Base-by-base conservation (phyloP, 2,888 invertebrate genomes). In the Drosophila conformis region DNA sequence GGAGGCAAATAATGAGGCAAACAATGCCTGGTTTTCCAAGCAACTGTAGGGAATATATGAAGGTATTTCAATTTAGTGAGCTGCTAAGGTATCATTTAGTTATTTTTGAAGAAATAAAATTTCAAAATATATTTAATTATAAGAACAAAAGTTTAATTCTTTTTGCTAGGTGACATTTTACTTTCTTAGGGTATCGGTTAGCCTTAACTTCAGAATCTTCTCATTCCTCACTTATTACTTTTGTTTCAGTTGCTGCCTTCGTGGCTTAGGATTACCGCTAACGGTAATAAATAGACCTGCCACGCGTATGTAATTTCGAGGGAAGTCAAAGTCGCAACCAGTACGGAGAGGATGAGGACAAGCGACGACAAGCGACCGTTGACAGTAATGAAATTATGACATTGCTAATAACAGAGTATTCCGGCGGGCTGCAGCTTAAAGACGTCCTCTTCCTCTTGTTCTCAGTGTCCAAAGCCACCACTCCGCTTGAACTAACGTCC, bases 381-480 rank as follows among this genome's bases (percentile, higher is more conserved):
- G 87, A 90, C 87, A 87, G 85, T 90, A 91, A 91, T 90, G 86
- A 91, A 89, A 90, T 89, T 89, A 88, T 89, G 85, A 91, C 83
- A 86, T 81, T 78, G 87, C 85, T 85, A 87, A 89, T 88, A 89
- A 82, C 83, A 76, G 73, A 73, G 82, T 82, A 77, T 77, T 67
- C 54, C 79, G 51, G 58, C 80, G 82, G 77, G 80, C 75, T 77
- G 58, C 68, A 66, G 73, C 74, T 80, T 80, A 84, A 80, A 80
- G 72, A 72, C 70, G 73, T 65, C 76, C 70, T 70, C 73, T 72
- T 66, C 21, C 4, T 46, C 46, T 15, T 25, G 46, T 25, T 15
- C 4, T 15, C 21, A 4, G 1, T 46, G 46, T 15, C 21, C 53
- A 51, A n/a, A 15, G 3, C 29, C 36, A 35, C 27, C 25, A 15